Evolutionary conservation across 2,888 invertebrate genomes (phyloP), one percentile per base, ranked within the genome.

Genomic region (Drosophila setosimentum): DNA sequence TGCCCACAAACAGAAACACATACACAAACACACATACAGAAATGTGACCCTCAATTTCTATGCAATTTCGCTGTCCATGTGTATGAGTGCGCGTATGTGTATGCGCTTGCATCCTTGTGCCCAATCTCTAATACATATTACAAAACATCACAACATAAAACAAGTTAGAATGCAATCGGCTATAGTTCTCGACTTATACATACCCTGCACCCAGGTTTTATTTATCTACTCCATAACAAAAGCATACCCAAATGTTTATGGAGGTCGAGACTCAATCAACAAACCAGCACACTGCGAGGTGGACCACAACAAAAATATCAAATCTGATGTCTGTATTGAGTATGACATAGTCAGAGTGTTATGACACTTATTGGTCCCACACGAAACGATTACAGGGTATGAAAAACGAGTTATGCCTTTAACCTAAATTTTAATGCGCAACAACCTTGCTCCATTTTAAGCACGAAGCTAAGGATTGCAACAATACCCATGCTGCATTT

Each of bases 61-160:
- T 86, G 79, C 76, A 85, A 84, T 87, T 81, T 78, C 75, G 64
- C 68, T 81, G 59, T 73, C 63, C 64, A 65, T 71, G 42, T 51
- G 32, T 58, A 24, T 73, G 60, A 75, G 62, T 75, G 71, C 63
- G 73, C 73, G 55, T 54, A 32, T 32, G 35, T 74, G 61, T 71
- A 62, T 72, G 73, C 71, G 69, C 78, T 73, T 62, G 80, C 81
- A 90, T 92, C 92, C 91, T 91, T 91, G 91, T 91, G 78, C 91
- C 75, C 90, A 91, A 92, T 91, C 87, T 92, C 87, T 84, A 90
- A 83, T 55, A 16, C 24, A 68, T 92, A 92, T 89, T 91, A 91
- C 88, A 91, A 91, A 87, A 76, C 81, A 76, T 62, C 65, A 77
- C 69, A 33, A 69, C 42, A 54, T 48, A 51, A 42, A 33, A n/a